These are phyloP conservation scores for Poeciliopsis turneri DNA, from an alignment of 2,797 vertebrate species.

Conservation along the genomic window DNA sequence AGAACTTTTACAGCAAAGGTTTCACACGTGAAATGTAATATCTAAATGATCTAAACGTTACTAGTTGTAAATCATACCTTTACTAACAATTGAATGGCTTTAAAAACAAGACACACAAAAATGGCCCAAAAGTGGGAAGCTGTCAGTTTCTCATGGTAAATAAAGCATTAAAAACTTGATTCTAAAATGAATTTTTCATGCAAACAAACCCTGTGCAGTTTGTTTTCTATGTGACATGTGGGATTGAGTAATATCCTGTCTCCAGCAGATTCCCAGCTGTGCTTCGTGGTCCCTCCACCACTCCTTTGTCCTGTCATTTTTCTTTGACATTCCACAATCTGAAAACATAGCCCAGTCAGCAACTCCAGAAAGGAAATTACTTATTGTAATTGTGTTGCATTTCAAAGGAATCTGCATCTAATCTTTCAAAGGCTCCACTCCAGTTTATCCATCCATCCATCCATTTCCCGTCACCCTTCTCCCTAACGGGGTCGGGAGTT, in stretches of 20 bases:
- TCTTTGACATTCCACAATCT: slow-evolving; percentile 29
- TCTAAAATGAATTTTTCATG: not conserved
- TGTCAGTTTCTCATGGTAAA: not conserved
- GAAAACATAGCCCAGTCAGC: slow-evolving; percentile 1
- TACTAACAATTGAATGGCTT: not conserved
- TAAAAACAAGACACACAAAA: not conserved
- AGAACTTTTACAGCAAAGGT: slow-evolving; percentile 11
- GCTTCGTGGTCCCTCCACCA: not conserved
- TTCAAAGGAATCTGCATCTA: slow-evolving; percentile 5
- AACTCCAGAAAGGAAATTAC: slow-evolving; percentile 15
- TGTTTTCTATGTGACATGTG: slow-evolving; percentile 8
- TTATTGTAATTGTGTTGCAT: not conserved
- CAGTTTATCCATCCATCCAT: too few species aligned
- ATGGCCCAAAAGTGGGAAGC: not conserved
- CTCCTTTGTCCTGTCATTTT: slow-evolving; percentile 18
- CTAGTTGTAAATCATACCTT: slow-evolving; percentile 16
- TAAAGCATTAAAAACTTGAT: not conserved
- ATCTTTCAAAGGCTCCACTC: slow-evolving; percentile 17
- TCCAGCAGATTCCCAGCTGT: not conserved
- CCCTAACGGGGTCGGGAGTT: too few species aligned
- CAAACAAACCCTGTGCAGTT: slow-evolving; percentile 25
- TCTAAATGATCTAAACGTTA: not conserved
- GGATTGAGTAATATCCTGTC: slow-evolving; percentile 6
- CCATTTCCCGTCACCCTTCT: too few species aligned
- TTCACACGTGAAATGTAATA: slow-evolving; percentile 18